Percentiles rank a stretch among this genome's conserved stretches.
phyloP scores from a whole-genome alignment of 2,797 vertebrate genomes.

The Apodemus agrarius region DNA sequence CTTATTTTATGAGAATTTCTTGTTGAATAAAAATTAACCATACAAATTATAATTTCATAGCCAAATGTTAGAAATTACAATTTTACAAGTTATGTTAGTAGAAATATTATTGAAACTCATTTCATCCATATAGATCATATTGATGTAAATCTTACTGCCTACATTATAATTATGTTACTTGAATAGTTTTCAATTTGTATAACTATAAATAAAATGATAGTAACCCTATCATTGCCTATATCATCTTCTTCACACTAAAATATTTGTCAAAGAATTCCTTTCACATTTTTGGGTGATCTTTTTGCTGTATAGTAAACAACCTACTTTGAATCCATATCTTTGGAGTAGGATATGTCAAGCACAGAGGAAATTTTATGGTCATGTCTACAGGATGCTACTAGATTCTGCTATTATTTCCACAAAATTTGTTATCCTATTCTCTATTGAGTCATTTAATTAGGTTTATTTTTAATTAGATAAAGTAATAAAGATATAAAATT shows the following conservation, averaged over 20 bases:
- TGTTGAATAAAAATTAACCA: neutral
- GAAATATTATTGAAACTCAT: neutral
- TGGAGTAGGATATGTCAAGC: neutral
- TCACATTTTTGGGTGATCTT: neutral
- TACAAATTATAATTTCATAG: neutral
- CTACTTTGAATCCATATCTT: neutral
- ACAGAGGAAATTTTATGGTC: slow-evolving; percentile 15
- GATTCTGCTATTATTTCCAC: neutral
- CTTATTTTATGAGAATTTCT: neutral
- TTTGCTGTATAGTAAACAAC: neutral
- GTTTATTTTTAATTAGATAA: neutral
- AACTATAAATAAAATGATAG: slow-evolving; percentile 16
- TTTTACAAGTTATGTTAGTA: neutral
- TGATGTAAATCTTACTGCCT: neutral
- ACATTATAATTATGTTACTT: neutral
- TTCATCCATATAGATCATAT: neutral
- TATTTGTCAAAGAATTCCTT: neutral
- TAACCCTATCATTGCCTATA: neutral
- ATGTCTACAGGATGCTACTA: neutral
- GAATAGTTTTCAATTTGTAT: neutral
- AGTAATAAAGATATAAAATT: slow-evolving; percentile 10
- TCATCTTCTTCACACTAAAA: neutral
- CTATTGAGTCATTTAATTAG: neutral
- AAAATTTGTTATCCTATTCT: neutral
- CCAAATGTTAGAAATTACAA: neutral